A percentile compares a stretch with the other conserved stretches of the same genome.
Conservation (phyloP, 2,113 vertebrate species). For the Indri indri region DNA sequence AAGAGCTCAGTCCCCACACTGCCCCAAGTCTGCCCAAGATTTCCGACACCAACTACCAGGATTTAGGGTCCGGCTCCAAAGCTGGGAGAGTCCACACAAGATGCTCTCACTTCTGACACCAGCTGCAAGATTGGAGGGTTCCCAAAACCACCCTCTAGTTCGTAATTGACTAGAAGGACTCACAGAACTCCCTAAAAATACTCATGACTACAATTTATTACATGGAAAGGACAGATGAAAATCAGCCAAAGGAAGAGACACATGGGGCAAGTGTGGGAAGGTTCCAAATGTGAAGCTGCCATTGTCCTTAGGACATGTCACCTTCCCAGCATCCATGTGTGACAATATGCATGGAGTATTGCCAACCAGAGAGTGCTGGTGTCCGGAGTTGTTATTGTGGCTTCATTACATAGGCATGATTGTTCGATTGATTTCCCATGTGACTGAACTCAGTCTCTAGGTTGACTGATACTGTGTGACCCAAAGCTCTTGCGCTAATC, state of each 20-base stretch:
- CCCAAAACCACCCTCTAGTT: background rate
- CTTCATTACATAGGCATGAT: background rate
- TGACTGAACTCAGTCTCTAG: background rate
- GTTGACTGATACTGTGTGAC: background rate
- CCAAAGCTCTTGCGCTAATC: background rate
- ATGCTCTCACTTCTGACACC: background rate
- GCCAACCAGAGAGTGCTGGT: too few species aligned
- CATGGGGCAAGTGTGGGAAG: background rate
- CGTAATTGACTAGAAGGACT: background rate
- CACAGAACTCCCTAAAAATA: background rate
- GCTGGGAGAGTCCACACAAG: background rate
- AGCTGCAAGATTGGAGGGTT: background rate
- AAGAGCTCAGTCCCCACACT: background rate
- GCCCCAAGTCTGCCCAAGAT: background rate
- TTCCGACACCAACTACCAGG: background rate
- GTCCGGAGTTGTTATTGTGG: background rate
- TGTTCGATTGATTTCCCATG: background rate
- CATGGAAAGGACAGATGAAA: background rate
- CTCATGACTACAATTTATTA: background rate
- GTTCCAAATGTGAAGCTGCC: background rate
- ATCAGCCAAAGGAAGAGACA: background rate
- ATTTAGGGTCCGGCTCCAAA: background rate
- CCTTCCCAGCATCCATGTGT: background rate
- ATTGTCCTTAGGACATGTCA: background rate
- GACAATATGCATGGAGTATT: background rate